These are phyloP conservation scores for Morphnarchus princeps DNA, from an alignment of 2,113 vertebrate species.

Conservation along the genomic window DNA sequence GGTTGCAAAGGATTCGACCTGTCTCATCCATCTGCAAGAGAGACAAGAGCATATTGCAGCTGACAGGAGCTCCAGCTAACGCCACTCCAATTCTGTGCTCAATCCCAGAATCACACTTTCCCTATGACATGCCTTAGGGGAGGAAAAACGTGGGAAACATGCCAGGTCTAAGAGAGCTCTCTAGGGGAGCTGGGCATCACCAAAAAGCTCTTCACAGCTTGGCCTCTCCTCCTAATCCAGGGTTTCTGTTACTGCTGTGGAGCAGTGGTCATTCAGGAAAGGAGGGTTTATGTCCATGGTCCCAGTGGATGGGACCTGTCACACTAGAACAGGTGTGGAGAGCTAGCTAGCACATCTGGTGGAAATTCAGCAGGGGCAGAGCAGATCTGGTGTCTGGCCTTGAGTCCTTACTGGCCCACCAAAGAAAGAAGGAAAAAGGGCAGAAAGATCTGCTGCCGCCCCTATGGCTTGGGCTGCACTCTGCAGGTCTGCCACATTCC, in stretches of 20 bases:
- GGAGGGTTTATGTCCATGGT: not conserved
- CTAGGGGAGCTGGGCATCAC: not conserved
- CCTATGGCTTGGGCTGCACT: not conserved
- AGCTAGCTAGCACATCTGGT: not conserved
- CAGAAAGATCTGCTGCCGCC: not conserved
- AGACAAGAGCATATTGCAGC: not conserved
- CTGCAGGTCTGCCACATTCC: not conserved
- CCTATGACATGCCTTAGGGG: not conserved
- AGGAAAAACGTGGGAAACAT: not conserved
- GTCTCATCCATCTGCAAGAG: constrained; percentile 87
- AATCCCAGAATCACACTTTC: not conserved
- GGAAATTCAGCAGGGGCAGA: not conserved
- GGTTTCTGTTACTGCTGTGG: not conserved
- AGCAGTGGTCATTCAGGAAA: not conserved
- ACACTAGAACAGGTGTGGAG: not conserved
- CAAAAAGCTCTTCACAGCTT: not conserved
- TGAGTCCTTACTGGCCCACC: not conserved
- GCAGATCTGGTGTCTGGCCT: not conserved
- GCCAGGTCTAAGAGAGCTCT: not conserved
- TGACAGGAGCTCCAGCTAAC: not conserved
- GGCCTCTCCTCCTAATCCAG: not conserved
- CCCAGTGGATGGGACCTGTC: not conserved
- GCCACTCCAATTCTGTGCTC: not conserved
- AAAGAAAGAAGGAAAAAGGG: not conserved
- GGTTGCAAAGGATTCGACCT: constrained; percentile 86